Evolutionary conservation across 2,797 vertebrate species (phyloP), one percentile per base, ranked within the genome.

Genomic region (Clarias platycephalus): DNA sequence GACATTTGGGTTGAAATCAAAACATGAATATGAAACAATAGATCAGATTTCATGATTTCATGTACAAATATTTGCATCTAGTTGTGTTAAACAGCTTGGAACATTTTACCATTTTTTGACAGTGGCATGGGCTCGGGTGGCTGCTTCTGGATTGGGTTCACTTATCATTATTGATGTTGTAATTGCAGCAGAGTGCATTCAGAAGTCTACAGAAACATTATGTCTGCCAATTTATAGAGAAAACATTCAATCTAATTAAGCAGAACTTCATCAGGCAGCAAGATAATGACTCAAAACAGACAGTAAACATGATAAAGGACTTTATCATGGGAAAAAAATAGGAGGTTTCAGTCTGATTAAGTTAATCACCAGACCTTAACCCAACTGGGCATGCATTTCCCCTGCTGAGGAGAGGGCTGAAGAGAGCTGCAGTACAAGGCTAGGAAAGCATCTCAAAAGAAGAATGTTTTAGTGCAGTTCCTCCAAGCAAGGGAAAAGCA

Each of bases 101-200:
- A 22, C 34, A 28, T 34, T 34, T 12, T 4, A 28, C 12, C 63
- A 28, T 31, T 66, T 31, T 66, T 66, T 31, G 10, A 71, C 40
- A 4, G 8, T 71, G 22, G 9, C 34, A 44, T 44, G 40, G 40
- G 40, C 40, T 53, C 12, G 49, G 49, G 12, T 53, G 49, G 49
- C 49, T 53, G 49, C 49, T 53, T 53, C 2, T 13, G 49, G 12
- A 53, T 53, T 31, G 5, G 66, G 31, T 22, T 62, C 60, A 24
- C 22, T 62, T 24, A 62, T 62, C 22, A 9, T 62, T 62, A 62
- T n/a, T 62, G 60, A 63, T 63, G 60, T 0, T 63, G 60, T 10
- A 63, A 26, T n/a, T 72, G 70, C 66, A 68, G 31, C 31, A 68
- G 66, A 68, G 18, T 68, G 31, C 34, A 68, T 68, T 68, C 66